These are phyloP conservation scores for Takifugu bimaculatus DNA, from an alignment of 2,113 vertebrate genomes.

Conservation along the genomic window DNA sequence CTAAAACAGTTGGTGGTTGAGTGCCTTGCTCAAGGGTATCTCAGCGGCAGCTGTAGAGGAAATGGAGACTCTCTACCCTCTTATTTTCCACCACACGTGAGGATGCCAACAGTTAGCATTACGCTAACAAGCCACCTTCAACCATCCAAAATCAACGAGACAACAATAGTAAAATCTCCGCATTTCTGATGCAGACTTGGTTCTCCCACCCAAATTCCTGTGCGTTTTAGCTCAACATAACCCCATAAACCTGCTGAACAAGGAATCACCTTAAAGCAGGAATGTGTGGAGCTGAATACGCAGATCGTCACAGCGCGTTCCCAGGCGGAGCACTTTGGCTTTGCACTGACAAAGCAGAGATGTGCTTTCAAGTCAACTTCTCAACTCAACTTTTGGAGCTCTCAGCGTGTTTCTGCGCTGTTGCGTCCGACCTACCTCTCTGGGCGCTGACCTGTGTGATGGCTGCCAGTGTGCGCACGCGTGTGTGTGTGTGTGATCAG, in stretches of 20 bases:
- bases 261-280: constrained; percentile 5
- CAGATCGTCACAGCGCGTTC: neutral
- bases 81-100: constrained; percentile 3
- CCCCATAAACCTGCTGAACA: neutral
- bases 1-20: constrained; percentile 2
- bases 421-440: constrained; percentile 2
- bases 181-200: no score
- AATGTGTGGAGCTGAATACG: neutral
- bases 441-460: constrained; percentile 33
- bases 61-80: constrained; percentile 14
- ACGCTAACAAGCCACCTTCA: constrained; percentile 1
- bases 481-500: constrained; percentile 18
- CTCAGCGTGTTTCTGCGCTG: neutral
- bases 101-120: constrained; percentile 8
- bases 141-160: neutral
- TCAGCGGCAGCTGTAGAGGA: constrained; percentile 5
- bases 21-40: constrained; percentile 25
- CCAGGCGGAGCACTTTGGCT: neutral
- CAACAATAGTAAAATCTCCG: neutral
- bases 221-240: neutral
- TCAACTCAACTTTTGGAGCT: neutral
- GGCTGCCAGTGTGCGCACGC: constrained; percentile 1
- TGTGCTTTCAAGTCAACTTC: neutral
- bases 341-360: constrained; percentile 6
- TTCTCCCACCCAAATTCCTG: neutral